Base-by-base conservation (phyloP, 1,140 invertebrate genomes). In the Megalopta genalis region DNA sequence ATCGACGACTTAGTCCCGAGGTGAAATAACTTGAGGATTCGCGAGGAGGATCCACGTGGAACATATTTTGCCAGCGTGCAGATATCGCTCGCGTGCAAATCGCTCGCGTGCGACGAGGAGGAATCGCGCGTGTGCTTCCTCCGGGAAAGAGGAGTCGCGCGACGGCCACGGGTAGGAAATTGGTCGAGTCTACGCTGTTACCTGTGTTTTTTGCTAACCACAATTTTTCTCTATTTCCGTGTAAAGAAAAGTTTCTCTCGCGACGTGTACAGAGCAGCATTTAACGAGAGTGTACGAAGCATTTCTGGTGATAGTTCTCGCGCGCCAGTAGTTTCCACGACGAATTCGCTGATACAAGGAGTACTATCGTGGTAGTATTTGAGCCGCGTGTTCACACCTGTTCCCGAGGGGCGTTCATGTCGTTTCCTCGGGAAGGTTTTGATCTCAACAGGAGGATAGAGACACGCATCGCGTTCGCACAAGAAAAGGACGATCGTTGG, bases 381-480 rank as follows among this genome's bases (percentile, higher is more conserved):
- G 42, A 46, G 42, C 42, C 14, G 37, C 72, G 16, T 75, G 42
- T n/a, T 72, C 69, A 14, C 42, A 71, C 71, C 54, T 32, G 25
- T 69, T 69, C 2, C 52, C n/a, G 63, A 59, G 77, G 23, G 57
- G 70, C 63, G 21, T 6, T 9, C n/a, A 37, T 21, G 23, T 77
- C 63, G 82, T 0, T 21, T n/a, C 69, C 73, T 81, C 66, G 49
- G 77, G 64, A 66, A 66, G 57, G 52, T 82, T 70, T 67, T 84
- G 84, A 85, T 85, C 82, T 85, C 83, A 78, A 32, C 21, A 46
- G n/a, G n/a, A 63, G 21, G 18, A 60, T 42, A 60, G 54, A 60
- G 54, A 49, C 18, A 10, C 39, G 64, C n/a, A 37, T 77, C 63
- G 74, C 65, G 74, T 76, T 68, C 16, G 42, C 14, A 12, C 42